Base-by-base conservation (phyloP, 2,113 vertebrate species). In the Arenaria interpres region DNA sequence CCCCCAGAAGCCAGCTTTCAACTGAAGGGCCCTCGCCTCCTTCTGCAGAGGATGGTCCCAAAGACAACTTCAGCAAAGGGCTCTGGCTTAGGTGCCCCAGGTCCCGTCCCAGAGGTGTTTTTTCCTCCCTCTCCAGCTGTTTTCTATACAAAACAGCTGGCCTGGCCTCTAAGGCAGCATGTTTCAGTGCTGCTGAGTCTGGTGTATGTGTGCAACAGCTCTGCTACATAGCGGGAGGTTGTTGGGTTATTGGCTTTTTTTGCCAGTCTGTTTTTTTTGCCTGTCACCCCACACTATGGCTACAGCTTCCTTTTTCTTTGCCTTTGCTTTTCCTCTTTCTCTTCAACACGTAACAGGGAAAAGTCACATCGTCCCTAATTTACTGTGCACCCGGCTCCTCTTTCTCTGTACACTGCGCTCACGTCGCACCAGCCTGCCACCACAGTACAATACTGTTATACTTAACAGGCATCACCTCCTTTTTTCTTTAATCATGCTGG, bases 141-240 rank as follows among this genome's bases (percentile, higher is more conserved):
- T 74, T 91, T 53, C 68, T 74, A 80, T n/a, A 94, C 27, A 45
- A 62, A 91, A 76, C 69, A 95, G 35, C 79, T 89, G 43, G 45
- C 50, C 39, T 21, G 64, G 64, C 30, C 73, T 74, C 37, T 59
- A 32, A 85, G 41, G 51, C 87, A 87, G 88, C 14, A 33, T 5
- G 28, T 45, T 75, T 60, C 60, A 63, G 81, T 8, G 30, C 66
- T 92, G 43, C 43, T 35, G 48, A 66, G 51, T 16, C 59, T 17
- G 8, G 30, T 30, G 57, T 3, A 1, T 22, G 27, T 46, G 25
- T 37, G 14, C 35, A 53, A 78, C 51, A 68, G n/a, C 66, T 89
- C 37, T 54, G 33, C 66, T 73, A 79, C 0, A 1, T 3, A 71
- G n/a, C 3, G 4, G 12, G 10, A 59, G 14, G 18, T 16, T 69